Evolutionary conservation across 2,797 vertebrate genomes (phyloP).

Genomic region (Chaetodon trifasciatus): DNA sequence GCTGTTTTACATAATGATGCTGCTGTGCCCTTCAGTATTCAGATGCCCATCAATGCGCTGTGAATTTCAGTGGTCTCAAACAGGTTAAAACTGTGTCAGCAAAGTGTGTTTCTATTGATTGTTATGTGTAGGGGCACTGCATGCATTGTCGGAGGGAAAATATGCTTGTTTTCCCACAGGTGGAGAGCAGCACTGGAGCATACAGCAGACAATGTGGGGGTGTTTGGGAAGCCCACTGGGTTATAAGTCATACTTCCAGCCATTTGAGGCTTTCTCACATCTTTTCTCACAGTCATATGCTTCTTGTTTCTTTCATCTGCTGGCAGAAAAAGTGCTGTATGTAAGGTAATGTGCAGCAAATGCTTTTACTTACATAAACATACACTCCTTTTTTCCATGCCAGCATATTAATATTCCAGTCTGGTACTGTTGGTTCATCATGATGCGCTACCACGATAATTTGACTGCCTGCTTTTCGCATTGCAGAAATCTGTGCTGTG

Average conservation of each 20-base stretch:
- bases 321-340: slow-evolving; percentile 17
- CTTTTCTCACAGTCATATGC: slow-evolving; percentile 23
- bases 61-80: slow-evolving; percentile 50
- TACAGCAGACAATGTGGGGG: slow-evolving; percentile 38
- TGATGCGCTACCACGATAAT: slow-evolving; percentile 57
- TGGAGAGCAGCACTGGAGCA: slow-evolving; percentile 12
- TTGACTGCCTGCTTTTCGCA: slow-evolving; percentile 49
- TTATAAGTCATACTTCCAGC: slow-evolving; percentile 28
- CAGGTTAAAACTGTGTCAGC: slow-evolving; percentile 48
- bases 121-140: slow-evolving; percentile 26
- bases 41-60: slow-evolving; percentile 24
- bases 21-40: slow-evolving; percentile 42
- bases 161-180: slow-evolving; percentile 20
- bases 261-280: slow-evolving; percentile 44
- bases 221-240: slow-evolving; percentile 34
- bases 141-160: slow-evolving; percentile 26
- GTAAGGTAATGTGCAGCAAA: slow-evolving; percentile 24
- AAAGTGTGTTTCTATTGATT: slow-evolving; percentile 51
- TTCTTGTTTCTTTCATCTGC: slow-evolving; percentile 19
- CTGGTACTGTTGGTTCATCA: slow-evolving; percentile 56
- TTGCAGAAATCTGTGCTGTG: slow-evolving; percentile 53
- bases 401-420: slow-evolving; percentile 61
- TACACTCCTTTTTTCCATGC: slow-evolving; percentile 1
- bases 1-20: slow-evolving; percentile 57
- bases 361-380: slow-evolving; percentile 17